Percentiles rank a stretch among this genome's conserved stretches.
phyloP scores from a whole-genome alignment of 1,140 invertebrate genomes.

The Ostrea denselamellosa region DNA sequence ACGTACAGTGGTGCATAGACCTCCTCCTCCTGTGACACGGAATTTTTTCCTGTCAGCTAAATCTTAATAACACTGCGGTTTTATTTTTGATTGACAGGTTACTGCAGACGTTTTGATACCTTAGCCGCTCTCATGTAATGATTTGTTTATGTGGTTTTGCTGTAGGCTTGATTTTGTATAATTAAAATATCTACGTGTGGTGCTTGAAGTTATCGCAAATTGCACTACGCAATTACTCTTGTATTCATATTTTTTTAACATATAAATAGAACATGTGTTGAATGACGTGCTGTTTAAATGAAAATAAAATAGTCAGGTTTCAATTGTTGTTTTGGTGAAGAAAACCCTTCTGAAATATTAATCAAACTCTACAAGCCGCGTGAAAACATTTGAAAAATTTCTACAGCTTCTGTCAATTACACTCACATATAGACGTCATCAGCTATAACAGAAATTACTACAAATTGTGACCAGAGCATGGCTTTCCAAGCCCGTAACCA shows the following conservation, averaged over 20 bases:
- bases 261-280: neutral
- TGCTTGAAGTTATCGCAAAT: neutral
- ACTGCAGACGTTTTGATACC: neutral
- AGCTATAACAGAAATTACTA: too few species aligned
- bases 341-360: too few species aligned
- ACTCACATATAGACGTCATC: too few species aligned
- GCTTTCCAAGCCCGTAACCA: too few species aligned
- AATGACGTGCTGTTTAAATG: too few species aligned
- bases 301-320: too few species aligned
- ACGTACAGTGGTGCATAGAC: neutral
- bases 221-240: neutral
- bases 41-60: neutral
- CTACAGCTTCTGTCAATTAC: neutral
- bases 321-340: too few species aligned
- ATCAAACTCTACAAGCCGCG: too few species aligned
- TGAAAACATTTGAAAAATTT: too few species aligned
- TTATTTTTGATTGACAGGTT: constrained; percentile 5
- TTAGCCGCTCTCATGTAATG: neutral
- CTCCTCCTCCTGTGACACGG: too few species aligned
- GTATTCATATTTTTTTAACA: neutral
- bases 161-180: neutral
- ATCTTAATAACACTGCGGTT: neutral
- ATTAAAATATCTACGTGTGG: neutral
- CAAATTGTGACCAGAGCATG: too few species aligned
- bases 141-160: neutral